Base-by-base conservation (phyloP, 2,888 invertebrate species). In the Ophioninae sp. region DNA sequence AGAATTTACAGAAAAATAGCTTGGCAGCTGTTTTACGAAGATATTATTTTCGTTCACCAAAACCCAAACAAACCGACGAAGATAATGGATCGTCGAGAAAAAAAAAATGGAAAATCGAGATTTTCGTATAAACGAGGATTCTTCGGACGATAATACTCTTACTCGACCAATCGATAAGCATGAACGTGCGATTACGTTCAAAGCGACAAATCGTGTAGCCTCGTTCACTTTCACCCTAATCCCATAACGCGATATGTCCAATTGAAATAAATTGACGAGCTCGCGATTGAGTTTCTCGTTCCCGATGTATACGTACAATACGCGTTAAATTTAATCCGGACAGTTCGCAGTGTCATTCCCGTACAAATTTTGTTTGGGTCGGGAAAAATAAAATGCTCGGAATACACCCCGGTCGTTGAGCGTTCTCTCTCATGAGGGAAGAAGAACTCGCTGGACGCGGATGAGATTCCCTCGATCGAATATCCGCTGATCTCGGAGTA, bases 211-310 rank as follows among this genome's bases (percentile, higher is more conserved):
- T 22, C 37, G 23, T 69, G 23, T 69, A 56, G 61, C 17, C 13
- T 71, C 51, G 56, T 59, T 10, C n/a, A 72, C 79, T 79, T 78
- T 71, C 69, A 71, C 78, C 63, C 22, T 63, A 64, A 64, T 56
- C 56, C 51, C 56, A 71, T 64, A 56, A 71, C 39, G 13, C 56
- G 69, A 61, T 61, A 77, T 20, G 30, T 69, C 51, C 44, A 59
- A 73, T 63, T n/a, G 56, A 7, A 51, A 58, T 58, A 56, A 23
- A 30, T 20, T 37, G 23, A 30, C 64, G 7, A 23, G 64, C 64
- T 41, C 41, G 71, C 59, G 51, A 37, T 23, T 64, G 71, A 51
- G 10, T 22, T 65, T 64, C 13, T 73, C 64, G 20, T 78, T 51
- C n/a, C 20, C 51, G 61, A n/a, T 30, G 30, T 1, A 30, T 30